Evolutionary conservation across 2,113 vertebrate species (phyloP).

Genomic region (Dermatemys mawii): DNA sequence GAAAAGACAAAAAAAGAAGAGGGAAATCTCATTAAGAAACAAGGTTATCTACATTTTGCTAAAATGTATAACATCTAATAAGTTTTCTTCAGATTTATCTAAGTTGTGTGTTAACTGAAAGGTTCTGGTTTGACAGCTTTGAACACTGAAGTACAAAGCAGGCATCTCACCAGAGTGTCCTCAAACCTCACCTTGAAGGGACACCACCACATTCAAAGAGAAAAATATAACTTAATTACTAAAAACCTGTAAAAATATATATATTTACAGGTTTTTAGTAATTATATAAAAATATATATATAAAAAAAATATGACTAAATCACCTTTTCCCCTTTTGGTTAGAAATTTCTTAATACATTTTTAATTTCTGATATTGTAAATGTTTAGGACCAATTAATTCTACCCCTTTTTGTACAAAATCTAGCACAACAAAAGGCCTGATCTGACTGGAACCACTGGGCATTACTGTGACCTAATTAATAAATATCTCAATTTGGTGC

Average conservation of each 20-base stretch:
- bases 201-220: neutral
- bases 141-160: neutral
- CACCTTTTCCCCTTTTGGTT: neutral
- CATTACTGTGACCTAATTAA: neutral
- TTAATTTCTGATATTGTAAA: neutral
- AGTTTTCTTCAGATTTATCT: slow-evolving; percentile 6
- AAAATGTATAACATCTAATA: slow-evolving; percentile 20
- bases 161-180: neutral
- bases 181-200: neutral
- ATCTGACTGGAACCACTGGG: neutral
- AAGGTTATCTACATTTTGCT: slow-evolving; percentile 43
- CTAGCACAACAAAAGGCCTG: neutral
- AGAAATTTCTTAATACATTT: neutral
- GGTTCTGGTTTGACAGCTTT: neutral
- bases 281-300: too few relatives aligned
- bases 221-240: neutral
- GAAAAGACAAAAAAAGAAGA: slow-evolving; percentile 41
- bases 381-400: neutral
- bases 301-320: too few relatives aligned
- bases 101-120: neutral
- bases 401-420: neutral
- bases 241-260: neutral
- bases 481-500: neutral
- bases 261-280: too few relatives aligned
- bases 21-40: slow-evolving; percentile 45